These are phyloP conservation scores for Rhagonycha lutea DNA, from an alignment of 2,888 invertebrate genomes.

Conservation along the genomic window DNA sequence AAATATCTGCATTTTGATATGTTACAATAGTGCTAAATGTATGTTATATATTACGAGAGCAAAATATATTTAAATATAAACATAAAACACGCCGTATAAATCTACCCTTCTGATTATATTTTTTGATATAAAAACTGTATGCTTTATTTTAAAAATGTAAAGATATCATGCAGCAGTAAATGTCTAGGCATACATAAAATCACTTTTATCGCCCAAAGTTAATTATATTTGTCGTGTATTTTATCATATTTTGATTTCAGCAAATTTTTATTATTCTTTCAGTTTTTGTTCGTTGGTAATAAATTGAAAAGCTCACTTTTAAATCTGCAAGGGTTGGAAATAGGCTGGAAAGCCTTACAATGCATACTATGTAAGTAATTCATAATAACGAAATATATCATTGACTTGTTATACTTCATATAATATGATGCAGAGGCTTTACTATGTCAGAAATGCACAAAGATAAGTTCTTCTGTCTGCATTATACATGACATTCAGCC, in stretches of 20 bases:
- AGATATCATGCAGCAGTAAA: not conserved
- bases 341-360: not conserved
- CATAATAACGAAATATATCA: not conserved
- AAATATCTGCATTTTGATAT: not conserved
- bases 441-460: conserved; percentile 18
- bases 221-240: not conserved
- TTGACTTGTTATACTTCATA: conserved; percentile 12
- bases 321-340: not conserved
- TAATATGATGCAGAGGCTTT: conserved; percentile 21
- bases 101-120: conserved; percentile 26
- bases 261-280: not conserved
- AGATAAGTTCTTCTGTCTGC: conserved; percentile 18
- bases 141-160: conserved; percentile 5
- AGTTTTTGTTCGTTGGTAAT: not conserved
- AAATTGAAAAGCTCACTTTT: not conserved
- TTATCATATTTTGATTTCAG: not conserved
- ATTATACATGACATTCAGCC: conserved; percentile 26
- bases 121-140: conserved; percentile 27
- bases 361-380: not conserved
- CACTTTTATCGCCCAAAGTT: not conserved
- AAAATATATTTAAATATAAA: conserved; percentile 28
- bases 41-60: not conserved
- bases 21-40: not conserved
- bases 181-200: not conserved
- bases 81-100: conserved; percentile 29